Evolutionary conservation across 2,888 invertebrate genomes (phyloP).

Genomic region (Polyommatus icarus): DNA sequence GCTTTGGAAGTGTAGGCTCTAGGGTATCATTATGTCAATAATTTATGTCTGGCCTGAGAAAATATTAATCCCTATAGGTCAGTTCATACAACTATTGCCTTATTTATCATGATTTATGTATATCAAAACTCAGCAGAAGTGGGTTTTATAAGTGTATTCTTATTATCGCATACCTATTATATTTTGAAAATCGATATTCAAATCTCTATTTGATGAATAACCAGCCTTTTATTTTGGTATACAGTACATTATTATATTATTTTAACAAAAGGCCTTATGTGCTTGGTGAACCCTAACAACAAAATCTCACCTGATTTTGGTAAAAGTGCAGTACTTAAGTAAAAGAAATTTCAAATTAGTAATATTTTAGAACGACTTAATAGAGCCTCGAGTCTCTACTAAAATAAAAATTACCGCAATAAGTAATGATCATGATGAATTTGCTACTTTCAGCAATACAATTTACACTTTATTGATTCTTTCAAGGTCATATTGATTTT

Average conservation of each 20-base stretch:
- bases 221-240: too few relatives aligned
- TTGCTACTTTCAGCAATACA: neutral
- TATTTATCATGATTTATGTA: neutral
- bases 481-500: slow-evolving; percentile 28
- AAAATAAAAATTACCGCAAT: too few relatives aligned
- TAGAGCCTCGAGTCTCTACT: too few relatives aligned
- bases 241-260: too few relatives aligned
- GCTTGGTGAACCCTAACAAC: too few relatives aligned
- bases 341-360: too few relatives aligned
- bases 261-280: too few relatives aligned
- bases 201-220: too few relatives aligned
- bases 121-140: neutral
- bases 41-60: neutral
- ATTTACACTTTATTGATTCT: neutral
- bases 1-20: neutral
- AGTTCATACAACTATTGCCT: neutral
- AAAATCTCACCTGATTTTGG: too few relatives aligned
- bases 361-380: too few relatives aligned
- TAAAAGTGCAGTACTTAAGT: neutral
- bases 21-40: neutral
- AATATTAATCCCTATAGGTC: neutral
- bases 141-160: neutral
- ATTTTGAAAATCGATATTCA: too few relatives aligned
- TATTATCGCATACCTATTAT: neutral
- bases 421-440: neutral